Base-by-base conservation (phyloP, 2,888 invertebrate species). In the Drosophila maculinotata region DNA sequence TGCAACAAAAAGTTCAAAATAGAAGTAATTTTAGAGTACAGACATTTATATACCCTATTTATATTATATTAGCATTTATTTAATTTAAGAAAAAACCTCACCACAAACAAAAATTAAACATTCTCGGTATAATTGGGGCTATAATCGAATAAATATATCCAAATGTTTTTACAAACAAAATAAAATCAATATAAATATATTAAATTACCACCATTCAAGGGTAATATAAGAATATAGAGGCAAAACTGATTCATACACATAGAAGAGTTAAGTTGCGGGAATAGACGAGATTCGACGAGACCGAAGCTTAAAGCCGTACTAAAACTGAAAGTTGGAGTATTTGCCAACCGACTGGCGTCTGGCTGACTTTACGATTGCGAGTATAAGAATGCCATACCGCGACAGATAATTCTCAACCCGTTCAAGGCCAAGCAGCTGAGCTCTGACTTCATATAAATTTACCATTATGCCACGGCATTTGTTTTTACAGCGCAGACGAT, bases 401-500 rank as follows among this genome's bases (percentile, higher is more conserved):
- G 57, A 26, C 35, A 38, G 12, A 49, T 44, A n/a, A 49, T 44
- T 53, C 36, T 41, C 44, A 49, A 25, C 51, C 48, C 39, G 26
- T 45, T 12, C 53, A 41, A 48, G 56, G 53, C 42, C 20, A 44
- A 53, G 33, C n/a, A 10, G 14, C 1, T 25, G 35, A 33, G 30
- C 36, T 9, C 36, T 33, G 20, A 23, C 33, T 25, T 35, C 57
- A 52, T 49, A 83, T 79, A 79, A 79, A 75, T 82, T 78, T 49
- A 64, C 47, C 75, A 85, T 82, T 81, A 78, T 64, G 57, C 72
- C 44, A 41, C 45, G 45, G 54, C 72, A 78, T 79, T 79, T 78
- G 71, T 60, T 79, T 84, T 84, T 63, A 83, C 62, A 66, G 49
- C 77, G 45, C 47, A 58, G 57, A 74, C 75, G 53, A 62, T 58